These are phyloP conservation scores for Branchipolynoe longqiensis DNA, from an alignment of 2,888 invertebrate species.

Conservation along the genomic window DNA sequence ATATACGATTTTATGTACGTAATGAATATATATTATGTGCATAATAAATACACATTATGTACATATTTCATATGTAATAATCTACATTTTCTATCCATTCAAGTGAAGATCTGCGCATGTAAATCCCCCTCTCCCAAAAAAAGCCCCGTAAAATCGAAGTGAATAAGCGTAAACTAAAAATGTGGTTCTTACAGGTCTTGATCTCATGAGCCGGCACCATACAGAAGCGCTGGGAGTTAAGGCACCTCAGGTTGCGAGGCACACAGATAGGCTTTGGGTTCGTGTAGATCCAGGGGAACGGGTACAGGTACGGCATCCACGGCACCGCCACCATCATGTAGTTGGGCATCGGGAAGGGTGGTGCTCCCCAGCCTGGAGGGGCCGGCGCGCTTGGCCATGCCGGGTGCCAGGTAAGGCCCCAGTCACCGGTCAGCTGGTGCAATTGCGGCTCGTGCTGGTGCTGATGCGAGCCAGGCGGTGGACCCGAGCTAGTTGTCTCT, in stretches of 20 bases:
- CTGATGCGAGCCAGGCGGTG: background rate
- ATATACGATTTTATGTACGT: no score
- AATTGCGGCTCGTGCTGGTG: constrained; percentile 1
- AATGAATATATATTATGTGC: no score
- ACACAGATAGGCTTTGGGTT: constrained; percentile 71
- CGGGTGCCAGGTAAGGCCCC: constrained; percentile 27
- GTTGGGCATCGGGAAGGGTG: constrained; percentile 52
- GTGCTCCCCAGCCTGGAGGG: constrained; percentile 28
- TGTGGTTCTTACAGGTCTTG: constrained; percentile 75
- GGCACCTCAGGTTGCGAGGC: constrained; percentile 68
- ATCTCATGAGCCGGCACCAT: constrained; percentile 78
- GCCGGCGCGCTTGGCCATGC: background rate
- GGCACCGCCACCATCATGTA: constrained; percentile 58
- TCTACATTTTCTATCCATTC: no score
- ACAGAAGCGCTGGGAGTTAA: constrained; percentile 69
- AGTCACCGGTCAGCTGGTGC: constrained; percentile 20
- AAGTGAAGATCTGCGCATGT: no score
- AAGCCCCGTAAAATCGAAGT: no score
- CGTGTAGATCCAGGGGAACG: constrained; percentile 55
- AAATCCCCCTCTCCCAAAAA: no score
- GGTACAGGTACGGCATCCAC: constrained; percentile 47
- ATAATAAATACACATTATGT: no score
- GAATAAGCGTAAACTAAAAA: no score
- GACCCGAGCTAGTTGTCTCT: constrained; percentile 69
- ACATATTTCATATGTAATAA: no score